Evolutionary conservation across 2,113 vertebrate species (phyloP), one percentile per base, ranked within the genome.

Genomic region (Cercocebus atys): DNA sequence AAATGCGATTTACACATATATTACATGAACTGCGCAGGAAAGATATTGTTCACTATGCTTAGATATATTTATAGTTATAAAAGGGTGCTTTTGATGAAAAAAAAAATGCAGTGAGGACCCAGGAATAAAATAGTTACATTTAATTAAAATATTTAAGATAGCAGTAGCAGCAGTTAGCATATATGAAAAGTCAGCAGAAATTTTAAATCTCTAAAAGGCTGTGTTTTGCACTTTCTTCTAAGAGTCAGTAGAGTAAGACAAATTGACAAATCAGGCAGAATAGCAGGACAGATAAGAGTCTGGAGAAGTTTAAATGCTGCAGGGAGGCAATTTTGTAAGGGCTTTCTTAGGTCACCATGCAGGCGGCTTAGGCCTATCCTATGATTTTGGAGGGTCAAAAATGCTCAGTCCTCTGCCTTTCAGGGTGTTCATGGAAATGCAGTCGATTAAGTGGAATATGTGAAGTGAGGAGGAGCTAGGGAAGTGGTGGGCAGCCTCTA

Each of bases 61-160:
- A 50, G 40, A 45, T 76, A 81, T 78, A 76, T 81, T 81, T 73
- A 81, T 23, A 88, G 25, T 93, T 85, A 76, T 61, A 40, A 43
- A 87, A 93, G 11, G 23, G 47, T 94, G 20, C 32, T 83, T 88
- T 93, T 89, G 32, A 38, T 66, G n/a, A 94, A 78, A 86, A 94
- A 94, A 78, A 86, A 88, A 95, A 88, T 68, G 30, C 20, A 43
- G 12, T 79, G 80, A 79, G 45, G 11, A 88, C 10, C 61, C 22
- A 35, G 79, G 52, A 64, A 68, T 93, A 72, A 83, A 94, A 43
- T 6, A 66, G 40, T 25, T 68, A n/a, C 40, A 72, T n/a, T 72
- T 82, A 50, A 83, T 68, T 94, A 88, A 93, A 93, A 80, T 79
- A 45, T 38, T 88, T 79, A 95, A 87, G 20, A 80, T 0, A 81